Percentiles rank a stretch among this genome's conserved stretches.
Evolutionary conservation across 2,888 invertebrate species (phyloP).

Genomic region (Linnaemya tessellans): DNA sequence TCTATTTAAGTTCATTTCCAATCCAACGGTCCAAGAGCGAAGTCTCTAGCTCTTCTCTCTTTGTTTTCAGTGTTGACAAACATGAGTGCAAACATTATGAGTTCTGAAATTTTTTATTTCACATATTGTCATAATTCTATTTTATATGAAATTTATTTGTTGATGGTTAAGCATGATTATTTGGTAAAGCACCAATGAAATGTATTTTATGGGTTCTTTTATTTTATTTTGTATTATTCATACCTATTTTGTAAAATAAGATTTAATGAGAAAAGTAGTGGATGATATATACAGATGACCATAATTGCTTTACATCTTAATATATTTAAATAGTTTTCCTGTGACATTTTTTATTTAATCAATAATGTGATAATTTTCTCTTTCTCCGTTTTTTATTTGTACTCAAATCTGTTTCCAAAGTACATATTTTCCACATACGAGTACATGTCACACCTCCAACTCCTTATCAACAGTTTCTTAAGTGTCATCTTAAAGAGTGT

Average conservation of each 20-base stretch:
- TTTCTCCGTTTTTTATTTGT: constrained; percentile 13
- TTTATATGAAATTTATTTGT: too few species aligned
- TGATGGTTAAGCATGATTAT: too few species aligned
- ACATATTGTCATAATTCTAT: too few species aligned
- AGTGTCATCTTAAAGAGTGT: constrained; percentile 41
- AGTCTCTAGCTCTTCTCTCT: too few species aligned
- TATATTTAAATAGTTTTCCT: constrained; percentile 8
- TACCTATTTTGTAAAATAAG: background rate
- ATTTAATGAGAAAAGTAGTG: background rate
- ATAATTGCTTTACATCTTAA: constrained; percentile 21
- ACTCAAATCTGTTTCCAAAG: constrained; percentile 24
- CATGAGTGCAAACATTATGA: too few species aligned
- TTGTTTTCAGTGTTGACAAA: too few species aligned
- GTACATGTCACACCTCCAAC: constrained; percentile 51
- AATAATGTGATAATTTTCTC: constrained; percentile 37
- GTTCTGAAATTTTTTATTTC: too few species aligned
- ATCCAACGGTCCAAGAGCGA: too few species aligned
- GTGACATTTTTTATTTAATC: constrained; percentile 39
- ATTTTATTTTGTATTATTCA: too few species aligned
- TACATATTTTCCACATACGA: constrained; percentile 33
- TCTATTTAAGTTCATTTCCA: too few species aligned
- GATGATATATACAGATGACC: background rate
- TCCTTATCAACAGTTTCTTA: constrained; percentile 30
- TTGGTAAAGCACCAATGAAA: too few species aligned
- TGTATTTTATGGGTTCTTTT: too few species aligned